Percentiles rank a stretch among this genome's conserved stretches.
Conservation (phyloP, 2,888 invertebrate genomes). For the Drosophila yooni region DNA sequence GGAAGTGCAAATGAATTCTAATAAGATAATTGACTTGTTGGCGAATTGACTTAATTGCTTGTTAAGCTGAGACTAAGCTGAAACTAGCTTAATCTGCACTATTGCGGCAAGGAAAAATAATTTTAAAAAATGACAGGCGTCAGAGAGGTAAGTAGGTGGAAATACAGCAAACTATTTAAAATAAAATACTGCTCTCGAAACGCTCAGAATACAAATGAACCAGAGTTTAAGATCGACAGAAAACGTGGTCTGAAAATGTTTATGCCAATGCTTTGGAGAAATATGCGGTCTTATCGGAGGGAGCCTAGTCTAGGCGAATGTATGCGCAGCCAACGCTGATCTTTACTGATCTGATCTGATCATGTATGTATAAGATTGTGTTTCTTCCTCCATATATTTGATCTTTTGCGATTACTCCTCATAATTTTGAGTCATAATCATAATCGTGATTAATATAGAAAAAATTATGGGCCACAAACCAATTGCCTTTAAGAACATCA, state of each 20-base stretch:
- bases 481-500: slow-evolving; percentile 39
- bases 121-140: not conserved
- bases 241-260: not conserved
- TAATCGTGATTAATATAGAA: not conserved
- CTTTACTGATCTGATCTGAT: too few relatives aligned
- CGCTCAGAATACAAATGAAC: not conserved
- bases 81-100: not conserved
- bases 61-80: slow-evolving; percentile 9
- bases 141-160: not conserved
- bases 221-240: not conserved
- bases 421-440: not conserved
- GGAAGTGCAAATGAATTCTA: slow-evolving; percentile 53
- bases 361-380: not conserved
- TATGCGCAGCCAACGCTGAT: too few relatives aligned
- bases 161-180: not conserved
- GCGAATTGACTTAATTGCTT: slow-evolving; percentile 43
- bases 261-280: not conserved
- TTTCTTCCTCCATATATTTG: not conserved
- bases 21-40: slow-evolving; percentile 74
- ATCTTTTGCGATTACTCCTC: not conserved
- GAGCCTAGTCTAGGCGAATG: not conserved
- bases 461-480: slow-evolving; percentile 21
- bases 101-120: not conserved
- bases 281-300: not conserved
- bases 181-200: not conserved